These are phyloP conservation scores for Didymodactylos carnosus DNA, from an alignment of 2,888 invertebrate species.

Conservation along the genomic window DNA sequence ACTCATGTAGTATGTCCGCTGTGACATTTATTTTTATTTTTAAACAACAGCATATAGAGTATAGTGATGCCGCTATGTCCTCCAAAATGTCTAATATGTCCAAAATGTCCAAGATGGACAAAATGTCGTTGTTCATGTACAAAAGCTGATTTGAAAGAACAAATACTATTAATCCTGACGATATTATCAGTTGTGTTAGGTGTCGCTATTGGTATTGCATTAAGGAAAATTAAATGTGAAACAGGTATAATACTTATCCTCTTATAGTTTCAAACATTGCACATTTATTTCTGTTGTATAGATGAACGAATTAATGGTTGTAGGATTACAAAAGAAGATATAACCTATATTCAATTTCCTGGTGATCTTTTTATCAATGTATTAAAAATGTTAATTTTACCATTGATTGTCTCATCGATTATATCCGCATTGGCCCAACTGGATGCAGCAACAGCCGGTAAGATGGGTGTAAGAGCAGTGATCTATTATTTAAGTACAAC, in stretches of 20 bases:
- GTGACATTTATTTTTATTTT: too few species aligned
- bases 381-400: constrained; percentile 49
- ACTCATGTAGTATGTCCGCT: too few species aligned
- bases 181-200: constrained; percentile 42
- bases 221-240: neutral
- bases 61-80: too few species aligned
- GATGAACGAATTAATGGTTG: neutral
- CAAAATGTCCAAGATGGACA: too few species aligned
- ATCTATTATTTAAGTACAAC: constrained; percentile 48
- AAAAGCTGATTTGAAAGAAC: constrained; percentile 27
- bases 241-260: neutral
- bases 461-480: constrained; percentile 46
- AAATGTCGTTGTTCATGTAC: too few species aligned
- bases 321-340: neutral
- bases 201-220: constrained; percentile 18
- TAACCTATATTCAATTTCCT: constrained; percentile 40
- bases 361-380: constrained; percentile 49
- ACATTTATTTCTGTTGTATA: too few species aligned
- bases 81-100: too few species aligned
- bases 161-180: constrained; percentile 43
- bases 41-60: too few species aligned
- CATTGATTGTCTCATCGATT: constrained; percentile 46
- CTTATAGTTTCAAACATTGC: too few species aligned
- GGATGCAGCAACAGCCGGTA: constrained; percentile 45
- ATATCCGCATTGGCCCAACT: constrained; percentile 46